These are phyloP conservation scores for Agriopis leucophaearia DNA, from an alignment of 2,888 invertebrate genomes.

Conservation along the genomic window DNA sequence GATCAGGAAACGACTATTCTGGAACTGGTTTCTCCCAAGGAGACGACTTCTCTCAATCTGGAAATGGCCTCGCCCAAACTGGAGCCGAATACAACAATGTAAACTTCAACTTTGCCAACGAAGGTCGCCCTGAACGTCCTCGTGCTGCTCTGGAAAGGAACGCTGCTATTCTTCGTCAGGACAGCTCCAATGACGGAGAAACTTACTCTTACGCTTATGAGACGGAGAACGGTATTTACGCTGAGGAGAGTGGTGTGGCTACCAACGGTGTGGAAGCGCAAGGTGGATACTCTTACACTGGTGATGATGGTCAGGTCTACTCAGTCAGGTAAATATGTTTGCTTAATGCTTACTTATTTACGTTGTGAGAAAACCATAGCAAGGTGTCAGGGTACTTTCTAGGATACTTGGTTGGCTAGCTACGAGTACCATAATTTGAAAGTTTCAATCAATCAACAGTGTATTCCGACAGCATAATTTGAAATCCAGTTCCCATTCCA, in stretches of 20 bases:
- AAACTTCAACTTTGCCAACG: conserved; percentile 44
- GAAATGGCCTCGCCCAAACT: conserved; percentile 33
- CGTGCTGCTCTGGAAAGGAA: conserved; percentile 74
- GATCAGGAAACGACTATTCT: conserved; percentile 35
- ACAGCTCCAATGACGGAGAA: conserved; percentile 74
- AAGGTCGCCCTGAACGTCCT: conserved; percentile 66
- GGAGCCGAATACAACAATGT: conserved; percentile 49
- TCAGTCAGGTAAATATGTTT: conserved; percentile 65
- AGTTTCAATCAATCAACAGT: too few species aligned
- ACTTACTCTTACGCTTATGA: conserved; percentile 74
- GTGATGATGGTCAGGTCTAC: conserved; percentile 79
- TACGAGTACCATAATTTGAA: too few species aligned
- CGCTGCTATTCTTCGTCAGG: conserved; percentile 75
- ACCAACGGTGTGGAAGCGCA: conserved; percentile 77
- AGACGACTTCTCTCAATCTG: conserved; percentile 40
- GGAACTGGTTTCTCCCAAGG: conserved; percentile 45
- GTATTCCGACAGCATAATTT: too few species aligned
- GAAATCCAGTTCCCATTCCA: too few species aligned
- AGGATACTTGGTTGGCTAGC: too few species aligned
- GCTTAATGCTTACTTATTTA: too few species aligned
- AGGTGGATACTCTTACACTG: conserved; percentile 77
- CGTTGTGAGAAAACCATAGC: too few species aligned
- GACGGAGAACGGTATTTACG: conserved; percentile 78
- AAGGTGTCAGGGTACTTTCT: too few species aligned
- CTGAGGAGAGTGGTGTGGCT: conserved; percentile 77